Evolutionary conservation across 1,140 invertebrate genomes (phyloP), one percentile per base, ranked within the genome.

Genomic region (Bombus turneri): DNA sequence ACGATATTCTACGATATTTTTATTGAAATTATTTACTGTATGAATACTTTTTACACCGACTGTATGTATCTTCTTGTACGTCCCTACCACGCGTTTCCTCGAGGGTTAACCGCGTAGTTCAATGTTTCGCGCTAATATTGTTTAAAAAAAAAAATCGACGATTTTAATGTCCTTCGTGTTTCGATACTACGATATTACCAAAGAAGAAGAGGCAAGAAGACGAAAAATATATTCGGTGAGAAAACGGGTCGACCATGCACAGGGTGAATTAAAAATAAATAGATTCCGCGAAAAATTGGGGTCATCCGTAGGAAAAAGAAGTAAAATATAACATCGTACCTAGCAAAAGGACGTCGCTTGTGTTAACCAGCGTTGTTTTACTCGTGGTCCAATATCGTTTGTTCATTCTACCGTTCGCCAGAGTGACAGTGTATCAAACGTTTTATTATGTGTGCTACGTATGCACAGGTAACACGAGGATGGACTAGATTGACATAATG

Each of bases 341-440:
- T 3, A 34, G n/a, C 5, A 15, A 37, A 34, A 28, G 22, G 31
- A 22, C 3, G 12, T 59, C 39, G 53, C 12, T 13, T 4, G 66
- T 28, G 25, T 37, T 53, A 34, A 59, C 15, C 18, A 22, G 8
- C 43, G n/a, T 41, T 77, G 74, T n/a, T 83, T 47, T 72, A 53
- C 31, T 53, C 53, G 74, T 59, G 37, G 41, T 73, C 69, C 41
- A 41, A 53, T 73, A 80, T 64, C 25, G 43, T n/a, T 78, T 64
- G 62, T n/a, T 31, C 62, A 0, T 41, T 77, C 66, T 62, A 72
- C 37, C 22, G n/a, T 75, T 47, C 81, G 1, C 2, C 18, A 62
- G 4, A 62, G 59, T 12, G 59, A 62, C 59, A 2, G 47, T 22
- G 47, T 22, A 53, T 53, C 47, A 0, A 53, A 53, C 47, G 47